Evolutionary conservation across 2,888 invertebrate genomes (phyloP), one percentile per base, ranked within the genome.

Genomic region (Lamellibrachia columna): DNA sequence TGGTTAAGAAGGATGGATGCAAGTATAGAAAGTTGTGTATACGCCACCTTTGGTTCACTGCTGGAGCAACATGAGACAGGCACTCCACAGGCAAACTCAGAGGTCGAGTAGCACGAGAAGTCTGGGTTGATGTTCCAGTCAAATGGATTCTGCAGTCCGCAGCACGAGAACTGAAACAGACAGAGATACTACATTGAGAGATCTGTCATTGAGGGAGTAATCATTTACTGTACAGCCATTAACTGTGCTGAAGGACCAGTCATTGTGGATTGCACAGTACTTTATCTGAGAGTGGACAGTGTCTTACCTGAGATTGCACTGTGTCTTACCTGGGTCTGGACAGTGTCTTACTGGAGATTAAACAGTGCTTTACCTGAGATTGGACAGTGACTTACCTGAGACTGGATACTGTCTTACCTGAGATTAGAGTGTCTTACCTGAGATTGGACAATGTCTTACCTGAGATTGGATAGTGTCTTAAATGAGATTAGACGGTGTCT

Each of bases 51-150:
- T 92, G 58, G 94, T 11, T 75, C 75, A 6, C n/a, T n/a, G 22
- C n/a, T n/a, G 22, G 75, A 11, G 96, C 98, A 98, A 95, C 98
- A 98, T 0, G 98, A 98, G 95, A 98, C 97, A 0, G 98, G 98
- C 8, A 98, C 98, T 96, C 98, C 97, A 94, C 95, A 95, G 28
- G 93, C 93, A 92, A 94, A 93, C 75, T 75, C 75, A 11, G 75
- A 75, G 6, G 93, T 93, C 53, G 93, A 93, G 3, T 92, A 15
- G 58, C 95, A 95, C 7, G 93, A 91, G 92, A 93, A 95, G 90
- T 94, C 94, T 9, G 92, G 92, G 94, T 97, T 97, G 95, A 98
- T 97, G 93, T 97, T 97, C 98, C 98, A 98, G 96, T 98, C 98
- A 95, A 97, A 97, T 95, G 98, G 98, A 90, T 97, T 97, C 91